Conservation (phyloP, 2,113 vertebrate species). For the Pelecanoides urinatrix region DNA sequence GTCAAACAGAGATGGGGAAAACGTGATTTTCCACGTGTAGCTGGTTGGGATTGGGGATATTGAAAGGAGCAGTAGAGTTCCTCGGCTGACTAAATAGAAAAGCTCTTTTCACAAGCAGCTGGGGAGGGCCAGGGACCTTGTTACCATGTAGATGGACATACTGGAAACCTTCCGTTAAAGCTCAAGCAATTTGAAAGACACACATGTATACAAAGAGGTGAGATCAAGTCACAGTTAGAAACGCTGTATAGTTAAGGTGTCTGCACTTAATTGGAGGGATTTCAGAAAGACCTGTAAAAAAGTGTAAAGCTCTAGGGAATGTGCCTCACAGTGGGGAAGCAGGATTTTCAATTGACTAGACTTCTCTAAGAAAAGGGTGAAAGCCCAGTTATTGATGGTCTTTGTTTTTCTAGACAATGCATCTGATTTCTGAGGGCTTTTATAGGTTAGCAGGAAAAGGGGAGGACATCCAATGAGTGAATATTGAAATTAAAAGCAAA, state of each 20-base stretch:
- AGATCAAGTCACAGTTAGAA: neutral
- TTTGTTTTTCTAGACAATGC: neutral
- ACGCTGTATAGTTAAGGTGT: fast-evolving
- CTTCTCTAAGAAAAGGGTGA: neutral
- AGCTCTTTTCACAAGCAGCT: neutral
- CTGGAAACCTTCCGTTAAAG: neutral
- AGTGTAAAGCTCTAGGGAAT: neutral
- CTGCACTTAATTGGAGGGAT: neutral
- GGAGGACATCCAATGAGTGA: neutral
- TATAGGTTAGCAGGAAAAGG: neutral
- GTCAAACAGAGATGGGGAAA: neutral
- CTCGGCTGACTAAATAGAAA: neutral
- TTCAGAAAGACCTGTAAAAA: neutral
- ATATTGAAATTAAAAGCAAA: neutral
- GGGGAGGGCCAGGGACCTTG: neutral
- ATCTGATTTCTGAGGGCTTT: neutral
- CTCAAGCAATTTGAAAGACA: neutral
- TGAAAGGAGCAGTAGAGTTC: neutral
- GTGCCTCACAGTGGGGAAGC: neutral
- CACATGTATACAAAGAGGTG: fast-evolving
- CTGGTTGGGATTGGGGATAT: neutral
- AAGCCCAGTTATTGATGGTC: neutral
- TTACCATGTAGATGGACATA: neutral
- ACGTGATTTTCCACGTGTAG: neutral
- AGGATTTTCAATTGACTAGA: neutral